A percentile compares a stretch with the other conserved stretches of the same genome.
phyloP scores from a whole-genome alignment of 2,888 invertebrate species.

The Eupithecia subumbrata region DNA sequence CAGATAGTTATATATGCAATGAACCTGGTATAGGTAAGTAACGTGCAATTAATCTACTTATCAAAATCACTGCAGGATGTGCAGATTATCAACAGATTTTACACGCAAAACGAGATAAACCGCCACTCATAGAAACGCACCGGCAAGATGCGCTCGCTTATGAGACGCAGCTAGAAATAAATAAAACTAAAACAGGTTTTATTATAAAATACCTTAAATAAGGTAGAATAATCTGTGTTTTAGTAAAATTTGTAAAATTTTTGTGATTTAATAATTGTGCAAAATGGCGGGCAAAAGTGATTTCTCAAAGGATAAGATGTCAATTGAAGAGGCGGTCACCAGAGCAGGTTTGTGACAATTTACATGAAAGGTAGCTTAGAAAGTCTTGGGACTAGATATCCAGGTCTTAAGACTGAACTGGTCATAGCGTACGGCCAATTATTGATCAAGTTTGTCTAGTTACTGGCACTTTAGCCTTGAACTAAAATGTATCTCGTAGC shows the following conservation, averaged over 20 bases:
- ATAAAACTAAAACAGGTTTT: conserved; percentile 12
- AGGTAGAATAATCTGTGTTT: conserved; percentile 1
- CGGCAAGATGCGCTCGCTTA: conserved; percentile 9
- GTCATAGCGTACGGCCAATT: background rate
- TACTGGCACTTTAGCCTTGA: background rate
- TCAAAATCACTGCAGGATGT: background rate
- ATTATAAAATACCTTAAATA: background rate
- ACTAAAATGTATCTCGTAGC: background rate
- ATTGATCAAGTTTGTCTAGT: background rate
- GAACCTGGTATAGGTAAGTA: background rate
- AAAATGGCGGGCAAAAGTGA: conserved; percentile 43
- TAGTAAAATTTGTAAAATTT: background rate
- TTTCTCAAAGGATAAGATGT: conserved; percentile 43
- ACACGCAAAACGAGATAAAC: conserved; percentile 22
- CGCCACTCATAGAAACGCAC: conserved; percentile 27
- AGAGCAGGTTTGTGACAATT: conserved; percentile 51
- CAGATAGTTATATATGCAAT: too few relatives aligned
- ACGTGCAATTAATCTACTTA: background rate
- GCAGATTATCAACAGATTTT: conserved; percentile 7
- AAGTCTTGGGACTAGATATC: background rate
- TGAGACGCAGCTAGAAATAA: conserved; percentile 12
- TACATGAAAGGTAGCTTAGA: background rate
- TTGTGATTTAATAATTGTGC: conserved; percentile 22
- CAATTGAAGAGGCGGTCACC: conserved; percentile 58
- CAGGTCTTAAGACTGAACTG: background rate